A percentile compares a stretch with the other conserved stretches of the same genome.
Conservation (phyloP, 1,140 invertebrate species). For the Glomeris maerens region DNA sequence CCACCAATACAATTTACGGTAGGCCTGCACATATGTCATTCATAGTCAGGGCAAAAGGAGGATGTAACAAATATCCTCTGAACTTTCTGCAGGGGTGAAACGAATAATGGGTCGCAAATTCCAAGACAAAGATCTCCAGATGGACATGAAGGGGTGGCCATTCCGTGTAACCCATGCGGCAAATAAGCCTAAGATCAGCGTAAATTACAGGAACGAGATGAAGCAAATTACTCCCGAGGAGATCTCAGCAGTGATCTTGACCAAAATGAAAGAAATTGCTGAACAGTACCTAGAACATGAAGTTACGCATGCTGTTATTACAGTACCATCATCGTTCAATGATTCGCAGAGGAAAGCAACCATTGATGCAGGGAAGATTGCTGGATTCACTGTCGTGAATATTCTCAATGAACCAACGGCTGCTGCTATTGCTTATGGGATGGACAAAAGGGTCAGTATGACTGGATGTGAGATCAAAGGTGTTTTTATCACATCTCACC, state of each 20-base stretch:
- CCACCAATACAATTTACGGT: constrained; percentile 36
- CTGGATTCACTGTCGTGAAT: constrained; percentile 40
- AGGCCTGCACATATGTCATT: no score
- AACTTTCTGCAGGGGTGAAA: no score
- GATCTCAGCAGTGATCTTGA: constrained; percentile 37
- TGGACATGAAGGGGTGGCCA: constrained; percentile 95
- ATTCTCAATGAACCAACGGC: constrained; percentile 68
- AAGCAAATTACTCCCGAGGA: constrained; percentile 36
- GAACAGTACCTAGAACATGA: constrained; percentile 83
- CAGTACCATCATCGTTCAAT: constrained; percentile 56
- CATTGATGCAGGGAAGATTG: constrained; percentile 58
- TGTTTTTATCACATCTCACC: no score
- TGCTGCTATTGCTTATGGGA: constrained; percentile 67
- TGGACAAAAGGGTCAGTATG: constrained; percentile 67
- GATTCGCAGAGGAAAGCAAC: constrained; percentile 55
- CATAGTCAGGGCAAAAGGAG: no score
- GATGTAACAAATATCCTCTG: no score
- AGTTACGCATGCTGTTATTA: constrained; percentile 68
- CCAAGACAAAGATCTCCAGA: constrained; percentile 74
- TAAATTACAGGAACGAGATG: constrained; percentile 30
- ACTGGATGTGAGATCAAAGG: no score
- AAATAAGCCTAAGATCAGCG: constrained; percentile 64
- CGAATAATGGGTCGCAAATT: constrained; percentile 86
- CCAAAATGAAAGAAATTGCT: constrained; percentile 87
- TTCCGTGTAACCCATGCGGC: constrained; percentile 77